These are phyloP conservation scores for Spinus pinus DNA, from an alignment of 2,797 vertebrate species.

Conservation along the genomic window DNA sequence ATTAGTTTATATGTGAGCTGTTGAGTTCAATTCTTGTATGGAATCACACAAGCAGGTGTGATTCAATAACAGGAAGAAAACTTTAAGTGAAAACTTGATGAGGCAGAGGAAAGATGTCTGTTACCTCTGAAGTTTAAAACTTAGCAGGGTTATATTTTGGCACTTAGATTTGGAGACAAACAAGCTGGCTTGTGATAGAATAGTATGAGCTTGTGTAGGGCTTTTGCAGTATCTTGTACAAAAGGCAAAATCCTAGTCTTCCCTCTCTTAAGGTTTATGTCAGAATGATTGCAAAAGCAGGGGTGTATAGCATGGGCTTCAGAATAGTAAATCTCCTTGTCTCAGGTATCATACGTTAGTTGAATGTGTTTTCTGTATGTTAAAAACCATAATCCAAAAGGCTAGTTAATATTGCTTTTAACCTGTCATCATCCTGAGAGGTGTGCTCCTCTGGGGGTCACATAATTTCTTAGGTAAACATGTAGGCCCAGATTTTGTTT, in stretches of 20 bases:
- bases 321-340: not conserved
- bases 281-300: not conserved
- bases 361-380: not conserved
- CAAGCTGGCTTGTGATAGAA: not conserved
- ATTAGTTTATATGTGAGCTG: not conserved
- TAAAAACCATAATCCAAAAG: not conserved
- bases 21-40: not conserved
- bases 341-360: not conserved
- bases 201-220: not conserved
- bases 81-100: not conserved
- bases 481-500: not conserved
- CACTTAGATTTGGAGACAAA: not conserved
- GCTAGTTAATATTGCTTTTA: not conserved
- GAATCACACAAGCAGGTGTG: not conserved
- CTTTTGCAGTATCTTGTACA: not conserved
- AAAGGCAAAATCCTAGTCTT: not conserved
- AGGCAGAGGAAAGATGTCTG: accelerated
- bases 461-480: not conserved
- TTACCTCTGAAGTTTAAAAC: not conserved
- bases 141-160: not conserved
- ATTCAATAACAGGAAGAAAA: not conserved
- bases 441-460: not conserved
- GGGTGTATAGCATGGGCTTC: accelerated
- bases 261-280: not conserved
- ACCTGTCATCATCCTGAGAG: not conserved